phyloP scores from a whole-genome alignment of 2,888 invertebrate genomes.

The Spodoptera picta region DNA sequence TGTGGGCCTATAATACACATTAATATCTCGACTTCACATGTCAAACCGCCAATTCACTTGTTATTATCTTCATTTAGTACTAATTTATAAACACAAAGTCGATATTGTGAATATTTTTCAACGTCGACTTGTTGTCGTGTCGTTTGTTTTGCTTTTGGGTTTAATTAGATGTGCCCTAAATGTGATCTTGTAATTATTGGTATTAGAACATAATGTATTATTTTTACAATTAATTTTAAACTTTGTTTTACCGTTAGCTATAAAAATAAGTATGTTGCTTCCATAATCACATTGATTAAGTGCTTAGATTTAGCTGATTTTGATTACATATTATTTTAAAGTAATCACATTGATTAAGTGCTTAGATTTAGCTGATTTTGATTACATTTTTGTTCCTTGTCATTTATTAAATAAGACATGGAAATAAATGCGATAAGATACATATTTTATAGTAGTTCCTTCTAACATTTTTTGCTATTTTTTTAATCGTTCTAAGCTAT shows the following conservation, averaged over 20 bases:
- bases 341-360: too few species aligned
- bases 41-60: constrained; percentile 83
- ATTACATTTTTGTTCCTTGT: too few species aligned
- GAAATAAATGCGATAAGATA: constrained; percentile 5
- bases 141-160: constrained; percentile 36
- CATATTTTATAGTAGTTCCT: background rate
- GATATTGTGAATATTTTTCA: constrained; percentile 64
- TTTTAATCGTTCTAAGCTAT: constrained; percentile 3
- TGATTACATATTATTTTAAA: too few species aligned
- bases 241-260: too few species aligned
- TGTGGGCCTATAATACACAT: constrained; percentile 86
- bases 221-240: background rate
- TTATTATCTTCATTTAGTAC: constrained; percentile 86
- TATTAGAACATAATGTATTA: constrained; percentile 12
- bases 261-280: too few species aligned
- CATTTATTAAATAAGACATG: background rate
- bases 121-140: constrained; percentile 36
- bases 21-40: constrained; percentile 84
- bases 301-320: too few species aligned
- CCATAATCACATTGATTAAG: too few species aligned
- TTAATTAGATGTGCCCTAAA: constrained; percentile 30
- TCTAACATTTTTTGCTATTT: constrained; percentile 12
- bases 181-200: constrained; percentile 31
- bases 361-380: too few species aligned
- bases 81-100: constrained; percentile 78